Evolutionary conservation across 92 coral and sea anemone genomes (phyloP).

Genomic region (Epizoanthus illoricatus): DNA sequence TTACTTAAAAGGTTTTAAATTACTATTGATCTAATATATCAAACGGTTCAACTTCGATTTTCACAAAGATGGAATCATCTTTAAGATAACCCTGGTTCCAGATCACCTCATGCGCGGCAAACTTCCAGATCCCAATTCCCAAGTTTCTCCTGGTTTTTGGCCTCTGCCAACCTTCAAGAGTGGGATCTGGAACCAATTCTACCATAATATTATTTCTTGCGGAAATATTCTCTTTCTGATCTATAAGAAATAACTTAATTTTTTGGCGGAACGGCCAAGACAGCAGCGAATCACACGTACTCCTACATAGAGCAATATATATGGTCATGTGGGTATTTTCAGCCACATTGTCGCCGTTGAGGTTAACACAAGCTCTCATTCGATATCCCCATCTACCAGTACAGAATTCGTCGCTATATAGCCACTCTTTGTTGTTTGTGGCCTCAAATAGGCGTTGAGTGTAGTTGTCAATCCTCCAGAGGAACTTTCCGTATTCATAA

Average conservation of each 20-base stretch:
- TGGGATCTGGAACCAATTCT: neutral
- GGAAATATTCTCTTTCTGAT: neutral
- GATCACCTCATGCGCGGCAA: constrained; percentile 7
- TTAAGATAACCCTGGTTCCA: constrained; percentile 8
- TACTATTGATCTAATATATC: neutral
- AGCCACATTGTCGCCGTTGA: too few relatives aligned
- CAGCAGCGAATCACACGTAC: too few relatives aligned
- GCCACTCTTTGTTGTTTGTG: too few relatives aligned
- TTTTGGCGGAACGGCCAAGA: too few relatives aligned
- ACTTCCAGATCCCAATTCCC: constrained; percentile 21
- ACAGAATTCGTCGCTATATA: too few relatives aligned
- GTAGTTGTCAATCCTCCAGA: neutral
- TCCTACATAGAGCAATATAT: too few relatives aligned
- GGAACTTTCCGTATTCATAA: constrained; percentile 8
- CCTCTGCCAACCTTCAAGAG: constrained; percentile 4
- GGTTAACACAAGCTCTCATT: too few relatives aligned
- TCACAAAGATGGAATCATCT: neutral
- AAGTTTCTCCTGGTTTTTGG: neutral
- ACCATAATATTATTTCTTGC: neutral
- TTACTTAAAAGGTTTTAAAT: neutral
- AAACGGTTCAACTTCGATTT: constrained; percentile 5
- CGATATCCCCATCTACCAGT: too few relatives aligned
- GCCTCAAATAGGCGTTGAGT: too few relatives aligned
- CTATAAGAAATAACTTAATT: neutral
- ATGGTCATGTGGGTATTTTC: too few relatives aligned